Evolutionary conservation across 2,888 invertebrate genomes (phyloP), one percentile per base, ranked within the genome.

Genomic region (Archaeoteleia sp.): DNA sequence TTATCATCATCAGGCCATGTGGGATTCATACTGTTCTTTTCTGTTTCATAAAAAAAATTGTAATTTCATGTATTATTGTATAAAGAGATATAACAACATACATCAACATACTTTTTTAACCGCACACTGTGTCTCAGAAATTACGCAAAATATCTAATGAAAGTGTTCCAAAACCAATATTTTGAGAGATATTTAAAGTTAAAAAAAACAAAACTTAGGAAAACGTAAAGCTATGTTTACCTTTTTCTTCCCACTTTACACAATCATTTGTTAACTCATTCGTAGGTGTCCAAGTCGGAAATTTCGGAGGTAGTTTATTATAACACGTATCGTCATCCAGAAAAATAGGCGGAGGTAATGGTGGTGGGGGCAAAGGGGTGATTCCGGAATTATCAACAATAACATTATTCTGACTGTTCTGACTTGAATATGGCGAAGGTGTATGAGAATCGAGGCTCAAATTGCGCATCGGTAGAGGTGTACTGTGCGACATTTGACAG

Each of bases 231-330:
- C n/a, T n/a, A n/a, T n/a, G n/a, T n/a, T n/a, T 71, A 82, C 84
- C 82, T 74, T 84, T 84, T 7, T 83, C 82, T 15, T 79, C 78
- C 84, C 84, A 85, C 30, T 82, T 83, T 3, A 71, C 53, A n/a
- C 76, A 53, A 17, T 84, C 85, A 29, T 81, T 79, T 10, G 66
- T 0, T 8, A 74, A 48, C 35, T 85, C 85, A 48, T 76, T 85
- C 1, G 82, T 70, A 1, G 84, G 79, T 4, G 83, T 79, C 87
- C 86, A 86, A 0, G 86, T 86, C 0, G 86, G 86, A 66, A 87
- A 87, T 72, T 87, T 87, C 0, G 86, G 84, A 54, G 86, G 86
- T 49, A 86, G 75, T 72, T 85, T 85, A 61, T 84, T 85, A 45
- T 85, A 85, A 72, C 85, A 85, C 45, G 81, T 81, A 40, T 82